phyloP scores from a whole-genome alignment of 92 coral and sea anemone genomes.

The Muricea muricata region DNA sequence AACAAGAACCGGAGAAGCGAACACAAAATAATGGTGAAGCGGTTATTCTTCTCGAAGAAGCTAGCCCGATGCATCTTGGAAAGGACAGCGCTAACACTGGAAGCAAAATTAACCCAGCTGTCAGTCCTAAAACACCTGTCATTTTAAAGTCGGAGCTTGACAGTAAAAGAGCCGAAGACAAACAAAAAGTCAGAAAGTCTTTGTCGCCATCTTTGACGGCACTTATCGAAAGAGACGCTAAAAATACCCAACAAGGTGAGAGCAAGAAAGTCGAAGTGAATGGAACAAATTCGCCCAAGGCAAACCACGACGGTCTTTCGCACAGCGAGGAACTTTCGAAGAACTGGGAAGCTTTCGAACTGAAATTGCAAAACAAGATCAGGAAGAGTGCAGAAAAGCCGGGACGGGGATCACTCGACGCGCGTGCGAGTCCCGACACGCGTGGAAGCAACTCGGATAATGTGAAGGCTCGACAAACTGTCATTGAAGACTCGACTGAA shows the following conservation, averaged over 20 bases:
- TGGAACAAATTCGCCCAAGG: background rate
- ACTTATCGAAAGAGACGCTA: slow-evolving; percentile 24
- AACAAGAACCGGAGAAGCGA: background rate
- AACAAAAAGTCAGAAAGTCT: slow-evolving; percentile 14
- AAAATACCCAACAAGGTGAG: background rate
- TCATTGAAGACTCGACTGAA: background rate
- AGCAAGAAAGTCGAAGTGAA: background rate
- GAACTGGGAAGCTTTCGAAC: slow-evolving; percentile 34
- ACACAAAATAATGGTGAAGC: background rate
- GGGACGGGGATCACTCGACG: slow-evolving; percentile 20
- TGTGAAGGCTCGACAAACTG: background rate
- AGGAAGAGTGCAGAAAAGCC: background rate
- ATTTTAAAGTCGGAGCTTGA: background rate
- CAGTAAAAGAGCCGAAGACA: background rate
- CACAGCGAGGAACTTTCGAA: background rate
- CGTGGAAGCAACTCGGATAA: background rate
- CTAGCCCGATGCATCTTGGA: background rate
- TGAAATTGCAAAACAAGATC: slow-evolving; percentile 25
- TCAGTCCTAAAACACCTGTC: background rate
- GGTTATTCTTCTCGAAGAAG: background rate
- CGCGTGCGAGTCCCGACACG: slow-evolving; percentile 22
- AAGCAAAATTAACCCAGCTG: background rate
- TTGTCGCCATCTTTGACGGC: slow-evolving; percentile 31
- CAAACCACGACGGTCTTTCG: background rate
- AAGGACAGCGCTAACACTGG: background rate